A percentile compares a stretch with the other conserved stretches of the same genome.
These are phyloP conservation scores for Phoeniculus purpureus DNA, from an alignment of 2,797 vertebrate genomes.

Conservation along the genomic window DNA sequence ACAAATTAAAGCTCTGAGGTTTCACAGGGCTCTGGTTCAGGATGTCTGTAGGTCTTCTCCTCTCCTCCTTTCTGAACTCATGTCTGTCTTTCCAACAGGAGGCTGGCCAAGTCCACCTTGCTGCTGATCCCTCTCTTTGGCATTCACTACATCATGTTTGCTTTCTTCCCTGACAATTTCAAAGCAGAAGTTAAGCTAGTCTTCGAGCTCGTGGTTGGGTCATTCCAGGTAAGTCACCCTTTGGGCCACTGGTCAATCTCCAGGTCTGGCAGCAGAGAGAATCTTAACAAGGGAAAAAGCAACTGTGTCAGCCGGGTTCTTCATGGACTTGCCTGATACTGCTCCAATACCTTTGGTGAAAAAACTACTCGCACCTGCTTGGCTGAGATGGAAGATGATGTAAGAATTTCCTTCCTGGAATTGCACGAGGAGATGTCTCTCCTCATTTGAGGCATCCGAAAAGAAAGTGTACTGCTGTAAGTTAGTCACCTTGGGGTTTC, in stretches of 20 bases:
- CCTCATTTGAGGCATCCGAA: background rate
- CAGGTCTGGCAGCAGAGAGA: background rate
- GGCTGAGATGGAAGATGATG: background rate
- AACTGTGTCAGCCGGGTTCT: background rate
- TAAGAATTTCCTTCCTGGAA: background rate
- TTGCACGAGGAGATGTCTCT: background rate
- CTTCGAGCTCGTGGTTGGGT: constrained; percentile 93
- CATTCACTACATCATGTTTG: constrained; percentile 93
- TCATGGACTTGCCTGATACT: background rate
- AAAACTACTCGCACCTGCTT: background rate
- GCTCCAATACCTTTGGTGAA: background rate
- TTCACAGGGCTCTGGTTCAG: background rate
- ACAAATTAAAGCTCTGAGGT: background rate
- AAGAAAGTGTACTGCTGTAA: background rate
- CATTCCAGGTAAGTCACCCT: constrained; percentile 88
- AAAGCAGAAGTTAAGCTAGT: constrained; percentile 85
- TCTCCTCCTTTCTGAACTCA: background rate
- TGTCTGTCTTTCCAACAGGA: constrained; percentile 80
- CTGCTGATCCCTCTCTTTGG: constrained; percentile 96
- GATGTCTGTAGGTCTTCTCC: background rate
- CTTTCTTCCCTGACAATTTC: constrained; percentile 92
- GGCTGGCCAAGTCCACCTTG: constrained; percentile 94
- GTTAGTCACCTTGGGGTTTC: rapidly evolving
- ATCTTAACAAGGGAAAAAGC: background rate
- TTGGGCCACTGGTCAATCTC: background rate